A percentile compares a stretch with the other conserved stretches of the same genome.
Evolutionary conservation across 2,797 vertebrate species (phyloP).

Genomic region (Florisuga fusca): DNA sequence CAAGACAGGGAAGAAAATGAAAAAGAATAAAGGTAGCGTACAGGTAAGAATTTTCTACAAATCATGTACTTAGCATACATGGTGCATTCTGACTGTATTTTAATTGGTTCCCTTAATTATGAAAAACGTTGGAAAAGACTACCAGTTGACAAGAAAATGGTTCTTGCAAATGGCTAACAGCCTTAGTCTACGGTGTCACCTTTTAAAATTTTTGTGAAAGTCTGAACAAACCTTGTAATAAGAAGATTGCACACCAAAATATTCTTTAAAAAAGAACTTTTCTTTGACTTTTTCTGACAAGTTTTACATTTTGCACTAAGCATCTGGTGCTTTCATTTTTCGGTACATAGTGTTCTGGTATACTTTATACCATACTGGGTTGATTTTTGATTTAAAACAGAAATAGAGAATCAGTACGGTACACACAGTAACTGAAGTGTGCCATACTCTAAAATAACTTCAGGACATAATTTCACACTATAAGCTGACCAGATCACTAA

Average conservation of each 20-base stretch:
- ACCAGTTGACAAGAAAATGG: slow-evolving; percentile 62
- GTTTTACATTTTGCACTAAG: slow-evolving; percentile 75
- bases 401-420: slow-evolving; percentile 39
- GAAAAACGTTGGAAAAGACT: slow-evolving; percentile 46
- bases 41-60: slow-evolving; percentile 71
- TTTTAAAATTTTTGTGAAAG: slow-evolving; percentile 65
- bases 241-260: slow-evolving; percentile 48
- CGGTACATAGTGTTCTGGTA: slow-evolving; percentile 42
- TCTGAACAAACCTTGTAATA: background rate
- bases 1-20: slow-evolving; percentile 48
- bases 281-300: slow-evolving; percentile 55
- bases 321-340: slow-evolving; percentile 73
- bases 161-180: slow-evolving; percentile 58
- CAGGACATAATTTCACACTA: background rate
- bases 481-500: background rate
- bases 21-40: slow-evolving; percentile 60
- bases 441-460: background rate
- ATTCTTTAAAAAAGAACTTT: slow-evolving; percentile 61
- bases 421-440: background rate
- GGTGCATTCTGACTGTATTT: slow-evolving; percentile 37
- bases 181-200: slow-evolving; percentile 13
- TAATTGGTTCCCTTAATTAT: slow-evolving; percentile 75
- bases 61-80: slow-evolving; percentile 65
- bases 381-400: slow-evolving; percentile 56
- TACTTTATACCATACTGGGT: slow-evolving; percentile 42